Evolutionary conservation across 2,888 invertebrate species (phyloP).

Genomic region (Caenorhabditis imperialis): DNA sequence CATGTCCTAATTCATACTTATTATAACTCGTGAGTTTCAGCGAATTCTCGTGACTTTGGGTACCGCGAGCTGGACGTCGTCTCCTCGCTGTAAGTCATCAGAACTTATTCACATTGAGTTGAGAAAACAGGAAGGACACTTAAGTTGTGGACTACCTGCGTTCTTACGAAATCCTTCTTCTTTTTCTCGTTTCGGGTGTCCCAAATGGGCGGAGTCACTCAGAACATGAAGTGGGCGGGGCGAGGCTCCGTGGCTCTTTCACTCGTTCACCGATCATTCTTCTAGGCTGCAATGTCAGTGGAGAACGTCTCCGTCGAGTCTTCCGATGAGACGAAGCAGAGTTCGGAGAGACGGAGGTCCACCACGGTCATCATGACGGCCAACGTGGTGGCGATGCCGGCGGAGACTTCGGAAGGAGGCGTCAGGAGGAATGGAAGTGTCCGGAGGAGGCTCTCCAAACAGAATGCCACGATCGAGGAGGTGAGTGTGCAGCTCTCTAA

Average conservation of each 20-base stretch:
- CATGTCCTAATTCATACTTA: background rate
- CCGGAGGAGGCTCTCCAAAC: conserved; percentile 57
- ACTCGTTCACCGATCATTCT: background rate
- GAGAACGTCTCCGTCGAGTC: conserved; percentile 18
- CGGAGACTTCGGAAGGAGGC: conserved; percentile 4
- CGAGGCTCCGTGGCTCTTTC: background rate
- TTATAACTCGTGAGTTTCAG: background rate
- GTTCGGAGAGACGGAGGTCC: conserved; percentile 27
- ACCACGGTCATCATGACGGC: conserved; percentile 52
- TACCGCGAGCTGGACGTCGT: background rate
- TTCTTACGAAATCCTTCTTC: conserved; percentile 26
- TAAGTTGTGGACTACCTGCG: background rate
- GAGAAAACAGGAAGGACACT: background rate
- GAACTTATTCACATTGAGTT: background rate
- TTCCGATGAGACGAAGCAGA: conserved; percentile 3
- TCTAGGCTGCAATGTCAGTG: conserved; percentile 9
- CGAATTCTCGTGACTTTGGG: background rate
- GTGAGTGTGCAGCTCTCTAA: conserved; percentile 9
- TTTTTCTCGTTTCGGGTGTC: conserved; percentile 9
- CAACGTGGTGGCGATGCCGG: conserved; percentile 35
- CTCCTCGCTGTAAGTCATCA: background rate
- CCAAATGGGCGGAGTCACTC: conserved; percentile 17
- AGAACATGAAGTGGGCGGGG: conserved; percentile 20
- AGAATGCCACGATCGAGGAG: conserved; percentile 59
- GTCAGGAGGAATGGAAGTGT: conserved; percentile 35